Base-by-base conservation (phyloP, 2,888 invertebrate genomes). In the Trichopria drosophilae region DNA sequence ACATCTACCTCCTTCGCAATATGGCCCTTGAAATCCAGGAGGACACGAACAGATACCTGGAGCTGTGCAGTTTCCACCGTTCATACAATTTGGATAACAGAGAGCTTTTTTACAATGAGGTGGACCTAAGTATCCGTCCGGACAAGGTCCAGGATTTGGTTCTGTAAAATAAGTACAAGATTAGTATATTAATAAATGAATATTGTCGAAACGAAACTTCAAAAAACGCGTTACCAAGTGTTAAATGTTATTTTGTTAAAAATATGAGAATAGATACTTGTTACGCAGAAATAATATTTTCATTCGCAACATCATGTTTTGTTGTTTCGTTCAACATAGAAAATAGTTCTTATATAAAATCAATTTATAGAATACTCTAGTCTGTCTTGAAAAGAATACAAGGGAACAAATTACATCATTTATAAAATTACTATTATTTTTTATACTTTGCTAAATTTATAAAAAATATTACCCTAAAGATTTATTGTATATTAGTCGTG, bases 51-150 rank as follows among this genome's bases (percentile, higher is more conserved):
- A 94, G 3, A 89, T 80, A 1, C 93, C 93, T 4, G 93, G 93
- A 20, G 90, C 89, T 13, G 91, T 90, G 72, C 93, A 94, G 69
- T 88, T 91, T 6, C 93, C 93, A 5, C 92, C 92, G 76, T 93
- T 93, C 86, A 93, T 87, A 69, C 94, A 94, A 69, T 90, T 89
- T 22, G 93, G 93, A 78, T 92, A 93, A 71, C 93, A 93, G 28
- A 93, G 81, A 24, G 93, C 93, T 57, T 89, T 91, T 68, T 88
- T 84, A 65, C 93, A 93, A 71, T 91, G 88, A 10, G 63, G 62
- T 65, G 88, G 90, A 3, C 94, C 93, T 84, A 93, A 87, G 71
- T 93, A 93, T 6, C 93, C 93, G 68, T 90, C 90, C 20, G 88
- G 88, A 75, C 93, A 93, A 65, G 90, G 89, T 76, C 92, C 92